Conservation (phyloP, 2,113 vertebrate species). For the Odontesthes bonariensis region DNA sequence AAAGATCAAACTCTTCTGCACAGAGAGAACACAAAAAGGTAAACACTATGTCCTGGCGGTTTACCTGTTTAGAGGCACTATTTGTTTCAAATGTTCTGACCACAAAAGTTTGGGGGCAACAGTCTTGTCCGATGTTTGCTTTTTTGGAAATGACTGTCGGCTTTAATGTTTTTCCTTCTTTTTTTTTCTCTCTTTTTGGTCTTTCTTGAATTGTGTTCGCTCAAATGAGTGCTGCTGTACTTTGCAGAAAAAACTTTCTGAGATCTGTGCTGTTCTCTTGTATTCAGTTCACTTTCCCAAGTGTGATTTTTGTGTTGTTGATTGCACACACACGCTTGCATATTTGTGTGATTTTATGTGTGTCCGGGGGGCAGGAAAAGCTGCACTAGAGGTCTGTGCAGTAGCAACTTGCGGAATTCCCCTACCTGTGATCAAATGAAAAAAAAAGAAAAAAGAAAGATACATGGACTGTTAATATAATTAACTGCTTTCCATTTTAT, state of each 20-base stretch:
- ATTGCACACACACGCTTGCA: background rate
- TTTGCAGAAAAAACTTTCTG: constrained; percentile 68
- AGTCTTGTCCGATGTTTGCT: constrained; percentile 62
- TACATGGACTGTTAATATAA: constrained; percentile 63
- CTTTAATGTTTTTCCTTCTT: constrained; percentile 58
- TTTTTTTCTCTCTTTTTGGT: constrained; percentile 6
- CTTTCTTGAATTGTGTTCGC: constrained; percentile 31
- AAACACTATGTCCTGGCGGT: constrained; percentile 73
- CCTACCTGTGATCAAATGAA: constrained; percentile 82
- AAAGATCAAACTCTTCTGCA: constrained; percentile 77
- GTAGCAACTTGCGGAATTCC: constrained; percentile 89
- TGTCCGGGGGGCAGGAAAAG: constrained; percentile 45
- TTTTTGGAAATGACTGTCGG: constrained; percentile 70
- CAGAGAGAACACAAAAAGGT: constrained; percentile 71
- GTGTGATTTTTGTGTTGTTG: constrained; percentile 2
- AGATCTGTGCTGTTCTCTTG: constrained; percentile 16
- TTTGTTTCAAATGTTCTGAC: constrained; percentile 70
- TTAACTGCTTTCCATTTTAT: constrained; percentile 77
- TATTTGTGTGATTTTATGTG: constrained; percentile 62
- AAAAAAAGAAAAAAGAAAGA: constrained; percentile 52
- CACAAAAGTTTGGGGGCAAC: constrained; percentile 71
- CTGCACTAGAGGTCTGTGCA: constrained; percentile 84
- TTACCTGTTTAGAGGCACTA: constrained; percentile 74
- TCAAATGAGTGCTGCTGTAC: constrained; percentile 41
- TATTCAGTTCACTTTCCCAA: constrained; percentile 22